Percentiles rank a stretch among this genome's conserved stretches.
Conservation (phyloP, 2,113 vertebrate species). For the Loxodonta africana region DNA sequence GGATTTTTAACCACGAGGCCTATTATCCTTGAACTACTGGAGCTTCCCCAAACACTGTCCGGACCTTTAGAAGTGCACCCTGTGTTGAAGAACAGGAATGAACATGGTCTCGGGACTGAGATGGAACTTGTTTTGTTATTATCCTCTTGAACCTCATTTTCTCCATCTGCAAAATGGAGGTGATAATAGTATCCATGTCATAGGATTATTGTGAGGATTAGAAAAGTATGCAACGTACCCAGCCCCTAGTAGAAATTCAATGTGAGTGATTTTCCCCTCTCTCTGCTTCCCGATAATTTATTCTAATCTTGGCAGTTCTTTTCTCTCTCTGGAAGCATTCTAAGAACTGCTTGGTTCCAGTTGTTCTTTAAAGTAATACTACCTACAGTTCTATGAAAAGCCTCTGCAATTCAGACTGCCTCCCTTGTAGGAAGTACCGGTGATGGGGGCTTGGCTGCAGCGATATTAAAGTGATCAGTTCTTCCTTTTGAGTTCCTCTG, state of each 20-base stretch:
- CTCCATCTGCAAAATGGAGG: not conserved
- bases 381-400: conserved; percentile 40
- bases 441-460: not conserved
- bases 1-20: not conserved
- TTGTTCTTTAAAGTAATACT: conserved; percentile 36
- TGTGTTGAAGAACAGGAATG: no score
- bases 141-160: not conserved
- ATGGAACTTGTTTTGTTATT: not conserved
- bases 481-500: not conserved
- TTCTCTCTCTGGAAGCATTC: conserved; percentile 45
- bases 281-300: conserved; percentile 11
- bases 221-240: not conserved
- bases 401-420: not conserved
- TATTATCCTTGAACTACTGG: not conserved
- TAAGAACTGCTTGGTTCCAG: conserved; percentile 2
- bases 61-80: not conserved
- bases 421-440: not conserved
- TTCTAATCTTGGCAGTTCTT: conserved; percentile 49
- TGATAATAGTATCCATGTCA: no score
- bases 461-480: not conserved
- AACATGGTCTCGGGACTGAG: not conserved
- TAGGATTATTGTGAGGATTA: not conserved
- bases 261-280: not conserved
- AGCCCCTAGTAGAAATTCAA: not conserved
- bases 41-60: not conserved